Base-by-base conservation (phyloP, 1,140 invertebrate species). In the Cyrtorhinus lividipennis region DNA sequence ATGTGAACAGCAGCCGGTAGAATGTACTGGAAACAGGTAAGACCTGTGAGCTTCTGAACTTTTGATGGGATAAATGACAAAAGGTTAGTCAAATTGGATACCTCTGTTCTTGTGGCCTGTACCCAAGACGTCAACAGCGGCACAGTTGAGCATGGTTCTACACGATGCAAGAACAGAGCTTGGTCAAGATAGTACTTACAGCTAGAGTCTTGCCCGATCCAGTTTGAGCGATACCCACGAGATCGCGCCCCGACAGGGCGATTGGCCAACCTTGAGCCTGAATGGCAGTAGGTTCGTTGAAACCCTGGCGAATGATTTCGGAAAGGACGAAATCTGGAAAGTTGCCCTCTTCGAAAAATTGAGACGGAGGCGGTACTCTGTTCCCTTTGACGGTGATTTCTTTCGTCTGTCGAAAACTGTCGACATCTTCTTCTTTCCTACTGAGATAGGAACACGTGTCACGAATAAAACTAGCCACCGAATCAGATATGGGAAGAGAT, bases 171-270 rank as follows among this genome's bases (percentile, higher is more conserved):
- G n/a, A n/a, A n/a, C n/a, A n/a, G n/a, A n/a, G n/a, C n/a, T n/a
- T n/a, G n/a, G n/a, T n/a, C n/a, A n/a, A n/a, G n/a, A n/a, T n/a
- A n/a, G 38, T 44, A 66, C 73, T 71, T 70, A 78, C 77, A 10
- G 89, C 89, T 1, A 95, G 73, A 2, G 92, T 94, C 76, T 95
- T 94, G 46, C 92, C 92, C 44, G 90, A 94, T 25, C 91, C 92
- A n/a, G 92, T 95, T 63, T 92, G 92, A 48, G 95, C 95, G 68
- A 98, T 96, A 27, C 92, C 94, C 2, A 95, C 90, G 81, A 96
- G 84, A 75, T 98, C 92, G 69, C 85, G 77, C 24, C 94, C 94
- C 74, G 86, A 89, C 25, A 97, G 74, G 58, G 92, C 92, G 68
- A 95, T 92, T 1, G 93, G 92, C 92, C 92, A 95, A 24, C 88